Evolutionary conservation across 2,888 invertebrate species (phyloP), one percentile per base, ranked within the genome.

Genomic region (Agrotis ipsilon): DNA sequence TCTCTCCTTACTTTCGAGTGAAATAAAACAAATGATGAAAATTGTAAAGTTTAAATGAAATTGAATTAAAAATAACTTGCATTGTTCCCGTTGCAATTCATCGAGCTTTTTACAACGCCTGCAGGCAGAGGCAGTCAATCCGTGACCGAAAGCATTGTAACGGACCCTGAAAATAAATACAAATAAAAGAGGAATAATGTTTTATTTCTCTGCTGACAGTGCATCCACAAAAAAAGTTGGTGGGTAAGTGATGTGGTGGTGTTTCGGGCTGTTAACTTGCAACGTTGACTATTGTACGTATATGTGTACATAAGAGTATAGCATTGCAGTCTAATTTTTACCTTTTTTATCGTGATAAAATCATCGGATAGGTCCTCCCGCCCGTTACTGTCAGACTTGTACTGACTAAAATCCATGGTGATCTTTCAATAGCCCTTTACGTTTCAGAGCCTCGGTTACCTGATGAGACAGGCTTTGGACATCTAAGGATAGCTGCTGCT

Each of bases 101-200:
- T 73, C 43, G 48, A 43, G 49, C 11, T 61, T 69, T 72, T 77
- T 68, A 52, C 58, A 54, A 52, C 54, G 60, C 52, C 52, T 63
- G 67, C 49, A 68, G 66, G 63, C 64, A 62, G 51, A 16, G 32
- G 62, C 49, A 75, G 67, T 77, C 69, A 70, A 70, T 64, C 66
- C 73, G 57, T 75, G 69, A 81, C 81, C 72, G 45, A 72, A 43
- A 63, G 61, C 70, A 63, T 51, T 80, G 81, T 71, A 66, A 63
- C 66, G 62, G 55, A 49, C 61, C 57, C 51, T 54, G 6, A 48
- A 63, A 80, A 68, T 72, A 84, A 81, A 83, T 72, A 69, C 58
- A 61, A 71, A 69, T 76, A 69, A 81, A 81, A 76, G 39, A 48
- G 55, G 62, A 72, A 52, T 71, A 65, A 68, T 72, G 57, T 72